Conservation (phyloP, 2,888 invertebrate species). For the Shargacucullia verbasci region DNA sequence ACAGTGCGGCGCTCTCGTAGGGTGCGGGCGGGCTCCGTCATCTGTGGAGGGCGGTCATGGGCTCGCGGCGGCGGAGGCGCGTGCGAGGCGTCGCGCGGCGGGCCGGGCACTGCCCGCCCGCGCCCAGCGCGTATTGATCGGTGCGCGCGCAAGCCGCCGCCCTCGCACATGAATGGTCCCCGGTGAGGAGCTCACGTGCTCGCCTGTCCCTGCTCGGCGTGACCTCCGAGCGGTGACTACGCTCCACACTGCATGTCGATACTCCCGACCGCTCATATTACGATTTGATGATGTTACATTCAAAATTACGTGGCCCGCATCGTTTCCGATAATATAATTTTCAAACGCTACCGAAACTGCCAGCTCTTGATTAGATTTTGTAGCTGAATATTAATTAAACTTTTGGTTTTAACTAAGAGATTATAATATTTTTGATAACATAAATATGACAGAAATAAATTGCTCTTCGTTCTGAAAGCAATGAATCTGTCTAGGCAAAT, state of each 20-base stretch:
- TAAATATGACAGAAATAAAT: background rate
- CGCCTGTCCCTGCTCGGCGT: constrained; percentile 65
- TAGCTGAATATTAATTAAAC: background rate
- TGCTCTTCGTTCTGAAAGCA: background rate
- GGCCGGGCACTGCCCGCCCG: constrained; percentile 82
- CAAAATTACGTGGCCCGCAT: constrained; percentile 28
- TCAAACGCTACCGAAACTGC: constrained; percentile 1
- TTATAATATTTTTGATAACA: background rate
- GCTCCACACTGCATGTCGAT: constrained; percentile 59
- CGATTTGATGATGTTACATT: constrained; percentile 32
- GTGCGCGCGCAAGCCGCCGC: constrained; percentile 84
- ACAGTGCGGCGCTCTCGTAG: constrained; percentile 72
- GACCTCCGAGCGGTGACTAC: constrained; percentile 64
- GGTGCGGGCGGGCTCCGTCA: constrained; percentile 88
- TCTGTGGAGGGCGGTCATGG: constrained; percentile 86
- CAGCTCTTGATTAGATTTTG: constrained; percentile 1
- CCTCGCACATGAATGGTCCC: constrained; percentile 84
- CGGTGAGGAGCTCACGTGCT: constrained; percentile 85
- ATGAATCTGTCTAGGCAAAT: background rate
- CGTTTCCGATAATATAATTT: constrained; percentile 13
- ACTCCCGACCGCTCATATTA: constrained; percentile 55
- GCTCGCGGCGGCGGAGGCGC: constrained; percentile 73
- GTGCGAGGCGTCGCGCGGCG: constrained; percentile 80
- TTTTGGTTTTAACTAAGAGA: background rate
- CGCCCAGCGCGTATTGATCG: constrained; percentile 74